A percentile compares a stretch with the other conserved stretches of the same genome.
These are phyloP conservation scores for Eristalinus sepulchralis DNA, from an alignment of 2,888 invertebrate species.

Conservation along the genomic window DNA sequence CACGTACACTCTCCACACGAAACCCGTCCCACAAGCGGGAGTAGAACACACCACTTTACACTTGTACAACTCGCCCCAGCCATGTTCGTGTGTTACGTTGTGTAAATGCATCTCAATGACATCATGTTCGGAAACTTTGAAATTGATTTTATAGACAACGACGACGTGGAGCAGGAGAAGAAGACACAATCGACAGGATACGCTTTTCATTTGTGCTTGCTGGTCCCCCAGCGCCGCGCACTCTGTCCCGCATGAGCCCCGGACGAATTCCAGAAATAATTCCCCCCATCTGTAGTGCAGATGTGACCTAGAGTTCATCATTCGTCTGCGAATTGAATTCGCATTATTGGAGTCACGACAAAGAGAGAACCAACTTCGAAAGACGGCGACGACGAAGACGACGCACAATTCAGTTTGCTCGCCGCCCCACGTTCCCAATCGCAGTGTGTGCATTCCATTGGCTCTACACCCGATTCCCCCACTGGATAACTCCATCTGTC, in stretches of 20 bases:
- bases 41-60: background rate
- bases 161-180: background rate
- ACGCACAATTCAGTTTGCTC: constrained; percentile 20
- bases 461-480: constrained; percentile 43
- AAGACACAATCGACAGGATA: constrained; percentile 65
- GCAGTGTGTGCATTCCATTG: constrained; percentile 44
- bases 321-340: constrained; percentile 71
- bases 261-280: constrained; percentile 65
- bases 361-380: constrained; percentile 1
- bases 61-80: background rate
- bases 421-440: constrained; percentile 30
- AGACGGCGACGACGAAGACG: constrained; percentile 38
- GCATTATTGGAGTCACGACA: constrained; percentile 63
- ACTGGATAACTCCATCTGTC: constrained; percentile 57
- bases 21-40: background rate
- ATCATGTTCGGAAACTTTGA: constrained; percentile 52
- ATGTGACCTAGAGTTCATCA: constrained; percentile 70
- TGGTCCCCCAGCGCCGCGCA: background rate
- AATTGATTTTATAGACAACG: constrained; percentile 55
- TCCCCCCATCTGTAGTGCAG: constrained; percentile 65
- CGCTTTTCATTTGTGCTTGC: constrained; percentile 63
- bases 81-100: background rate
- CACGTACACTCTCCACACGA: background rate
- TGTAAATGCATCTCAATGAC: constrained; percentile 53
- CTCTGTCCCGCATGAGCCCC: constrained; percentile 23